phyloP scores from a whole-genome alignment of 1,140 invertebrate genomes.

The Megathymus violae region DNA sequence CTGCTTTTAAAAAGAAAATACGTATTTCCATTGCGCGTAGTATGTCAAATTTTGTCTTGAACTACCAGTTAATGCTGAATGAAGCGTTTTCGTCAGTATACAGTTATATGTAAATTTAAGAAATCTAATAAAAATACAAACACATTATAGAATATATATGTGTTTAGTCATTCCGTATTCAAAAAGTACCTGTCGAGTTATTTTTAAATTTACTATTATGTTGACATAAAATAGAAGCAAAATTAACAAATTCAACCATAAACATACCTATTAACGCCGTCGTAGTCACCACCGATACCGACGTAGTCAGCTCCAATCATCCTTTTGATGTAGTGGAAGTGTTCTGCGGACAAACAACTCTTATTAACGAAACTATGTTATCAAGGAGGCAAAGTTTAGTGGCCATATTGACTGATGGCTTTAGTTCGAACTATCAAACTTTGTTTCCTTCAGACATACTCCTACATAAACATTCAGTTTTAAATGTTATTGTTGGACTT shows the following conservation, averaged over 20 bases:
- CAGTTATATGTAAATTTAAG: too few species aligned
- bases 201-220: too few species aligned
- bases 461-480: neutral
- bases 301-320: constrained; percentile 94
- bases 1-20: too few species aligned
- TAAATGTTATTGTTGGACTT: too few species aligned
- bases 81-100: too few species aligned
- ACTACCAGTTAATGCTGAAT: too few species aligned
- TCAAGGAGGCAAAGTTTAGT: neutral
- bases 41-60: too few species aligned
- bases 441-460: neutral
- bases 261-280: constrained; percentile 90
- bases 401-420: neutral
- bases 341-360: constrained; percentile 85
- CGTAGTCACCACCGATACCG: constrained; percentile 92
- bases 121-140: too few species aligned
- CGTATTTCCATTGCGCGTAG: too few species aligned
- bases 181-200: too few species aligned
- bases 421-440: neutral
- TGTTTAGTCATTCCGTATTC: too few species aligned
- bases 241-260: constrained; percentile 7
- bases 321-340: constrained; percentile 93
- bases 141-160: too few species aligned
- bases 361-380: constrained; percentile 21
- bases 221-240: neutral